Base-by-base conservation (phyloP, 1,140 invertebrate genomes). In the Neodiprion pinetum region DNA sequence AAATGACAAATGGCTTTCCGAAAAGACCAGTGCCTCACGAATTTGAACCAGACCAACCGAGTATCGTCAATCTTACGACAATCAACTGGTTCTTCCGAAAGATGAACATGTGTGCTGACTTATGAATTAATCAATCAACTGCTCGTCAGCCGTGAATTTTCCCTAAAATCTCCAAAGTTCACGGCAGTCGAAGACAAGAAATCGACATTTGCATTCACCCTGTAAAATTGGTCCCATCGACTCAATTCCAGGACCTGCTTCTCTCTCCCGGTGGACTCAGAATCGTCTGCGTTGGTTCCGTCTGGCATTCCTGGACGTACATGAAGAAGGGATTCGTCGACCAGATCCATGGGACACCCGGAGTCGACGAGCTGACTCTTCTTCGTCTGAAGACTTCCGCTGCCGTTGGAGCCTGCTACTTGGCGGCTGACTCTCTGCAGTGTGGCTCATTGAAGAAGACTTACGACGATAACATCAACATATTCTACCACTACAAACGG, bases 211-310 rank as follows among this genome's bases (percentile, higher is more conserved):
- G 11, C 10, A 10, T 50, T 50, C 2, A 70, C 8, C 40, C 28
- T 69, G 1, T 10, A 53, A 71, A 68, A 67, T 48, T 11, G 67
- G 48, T 73, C 17, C 40, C 28, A 23, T 11, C 40, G 9, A 73
- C 23, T 70, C 40, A 78, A 66, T 77, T 80, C 12, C 79, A 91
- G 87, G 85, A 90, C 74, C 80, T 94, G 66, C 87, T 89, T 67
- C 81, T 91, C 5, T 82, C 85, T 67, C 82, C 84, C 3, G 92
- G 92, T 8, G 93, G 96, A 9, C 82, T 98, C 1, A 93, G 94
- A 49, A 91, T 99, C 0, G 93, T 98, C 0, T 98, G 97, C 84
- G 96, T 99, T 0, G 98, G 98, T 1, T 98, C 97, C 0, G 97
- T 99, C 0, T 99, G 97, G 95, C 94, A 96, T 78, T 98, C 96